phyloP scores from a whole-genome alignment of 2,888 invertebrate species.

The Malthinus seriepunctatus region DNA sequence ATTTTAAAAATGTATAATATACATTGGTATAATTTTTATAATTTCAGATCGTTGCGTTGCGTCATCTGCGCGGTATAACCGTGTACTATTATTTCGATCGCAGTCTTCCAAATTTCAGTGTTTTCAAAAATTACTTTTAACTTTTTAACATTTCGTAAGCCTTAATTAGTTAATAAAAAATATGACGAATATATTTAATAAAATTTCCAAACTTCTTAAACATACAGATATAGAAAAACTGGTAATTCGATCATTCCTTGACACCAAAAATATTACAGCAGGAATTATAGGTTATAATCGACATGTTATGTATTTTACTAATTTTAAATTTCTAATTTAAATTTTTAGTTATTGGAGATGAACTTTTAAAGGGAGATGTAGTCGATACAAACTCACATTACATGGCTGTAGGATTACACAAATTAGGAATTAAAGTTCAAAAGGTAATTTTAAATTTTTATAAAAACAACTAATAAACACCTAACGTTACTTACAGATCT shows the following conservation, averaged over 20 bases:
- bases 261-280: conserved; percentile 34
- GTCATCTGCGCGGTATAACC: no score
- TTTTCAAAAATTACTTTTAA: no score
- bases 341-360: conserved; percentile 71
- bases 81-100: no score
- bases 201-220: no score
- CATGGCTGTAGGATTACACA: conserved; percentile 63
- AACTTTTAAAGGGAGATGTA: conserved; percentile 73
- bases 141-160: no score
- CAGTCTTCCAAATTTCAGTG: no score
- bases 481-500: conserved; percentile 56
- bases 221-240: no score
- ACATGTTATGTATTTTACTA: not conserved
- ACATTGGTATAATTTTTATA: no score
- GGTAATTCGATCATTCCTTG: not conserved
- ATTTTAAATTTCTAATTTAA: not conserved
- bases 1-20: no score
- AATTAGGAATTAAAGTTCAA: conserved; percentile 65
- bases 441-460: conserved; percentile 49
- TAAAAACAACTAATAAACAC: not conserved
- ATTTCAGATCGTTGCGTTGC: no score
- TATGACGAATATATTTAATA: no score
- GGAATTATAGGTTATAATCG: conserved; percentile 40
- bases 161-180: no score
- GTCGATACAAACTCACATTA: conserved; percentile 70